Conservation (phyloP, 2,888 invertebrate genomes). For the Protodeltote pygarga region DNA sequence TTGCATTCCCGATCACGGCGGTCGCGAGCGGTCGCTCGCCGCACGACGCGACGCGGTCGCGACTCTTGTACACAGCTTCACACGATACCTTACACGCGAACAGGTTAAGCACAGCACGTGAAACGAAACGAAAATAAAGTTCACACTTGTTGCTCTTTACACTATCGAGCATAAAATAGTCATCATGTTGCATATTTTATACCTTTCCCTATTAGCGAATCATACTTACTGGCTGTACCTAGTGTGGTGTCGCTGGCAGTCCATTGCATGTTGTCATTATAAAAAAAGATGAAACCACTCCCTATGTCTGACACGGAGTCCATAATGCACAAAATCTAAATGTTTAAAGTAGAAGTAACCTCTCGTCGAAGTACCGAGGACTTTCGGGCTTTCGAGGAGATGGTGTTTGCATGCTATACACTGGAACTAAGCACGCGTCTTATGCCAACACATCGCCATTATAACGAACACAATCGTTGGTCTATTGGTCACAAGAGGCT, state of each 20-base stretch:
- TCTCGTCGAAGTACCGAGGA: conserved; percentile 58
- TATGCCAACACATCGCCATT: conserved; percentile 53
- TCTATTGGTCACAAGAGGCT: conserved; percentile 18
- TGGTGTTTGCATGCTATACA: conserved; percentile 78
- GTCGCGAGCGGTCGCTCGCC: conserved; percentile 63
- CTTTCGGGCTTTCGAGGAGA: conserved; percentile 60
- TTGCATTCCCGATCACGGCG: conserved; percentile 87
- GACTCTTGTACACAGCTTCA: conserved; percentile 79
- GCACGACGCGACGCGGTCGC: conserved; percentile 66
- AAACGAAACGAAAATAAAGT: conserved; percentile 60
- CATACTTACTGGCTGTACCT: conserved; percentile 73
- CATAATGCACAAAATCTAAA: conserved; percentile 73
- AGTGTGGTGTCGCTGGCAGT: conserved; percentile 77
- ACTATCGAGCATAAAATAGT: conserved; percentile 77
- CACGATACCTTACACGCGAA: conserved; percentile 84
- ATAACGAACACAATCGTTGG: conserved; percentile 18
- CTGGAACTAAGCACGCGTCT: conserved; percentile 65
- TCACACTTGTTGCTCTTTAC: conserved; percentile 76
- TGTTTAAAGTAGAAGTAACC: conserved; percentile 68
- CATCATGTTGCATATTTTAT: conserved; percentile 86
- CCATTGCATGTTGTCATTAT: conserved; percentile 82
- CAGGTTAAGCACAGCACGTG: conserved; percentile 81
- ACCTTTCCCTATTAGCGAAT: conserved; percentile 86
- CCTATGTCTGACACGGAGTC: conserved; percentile 71
- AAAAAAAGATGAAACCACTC: conserved; percentile 68